Evolutionary conservation across 1,140 invertebrate genomes (phyloP), one percentile per base, ranked within the genome.

Genomic region (Nasonia vitripennis): DNA sequence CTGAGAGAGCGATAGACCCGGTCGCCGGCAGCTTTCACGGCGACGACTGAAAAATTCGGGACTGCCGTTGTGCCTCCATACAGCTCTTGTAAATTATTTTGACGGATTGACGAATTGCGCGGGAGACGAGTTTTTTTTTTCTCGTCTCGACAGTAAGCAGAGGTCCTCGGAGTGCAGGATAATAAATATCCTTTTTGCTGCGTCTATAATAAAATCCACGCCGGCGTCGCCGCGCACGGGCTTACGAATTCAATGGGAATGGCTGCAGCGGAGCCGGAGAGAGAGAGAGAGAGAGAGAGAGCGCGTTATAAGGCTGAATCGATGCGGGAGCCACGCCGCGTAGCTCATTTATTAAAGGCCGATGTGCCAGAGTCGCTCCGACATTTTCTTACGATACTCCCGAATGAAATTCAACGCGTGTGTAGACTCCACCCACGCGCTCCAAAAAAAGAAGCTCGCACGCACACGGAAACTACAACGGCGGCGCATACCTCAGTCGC

Each of bases 1-100:
- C 83, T 84, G 83, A 27, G 67, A 27, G 27, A 51, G 62, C 48
- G 55, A 41, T 75, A 73, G 12, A 84, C 45, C 27, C 5, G 48
- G 34, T 14, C 37, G 2, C 11, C 31, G 23, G 70, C 27, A 27
- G 80, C 55, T 62, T 62, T 62, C 55, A 62, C 55, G 6, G 17
- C 4, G 55, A n/a, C 55, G 17, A n/a, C 6, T 62, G 17, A 6
- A 62, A 62, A 62, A 20, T n/a, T 62, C 20, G 55, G 6, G 20
- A 3, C 6, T 31, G 68, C 11, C 20, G 73, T 20, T 75, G 20
- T 45, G 3, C 17, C 2, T 34, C 71, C 31, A 12, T 9, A 45
- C 0, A 45, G 73, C 37, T 31, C 48, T 67, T 34, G 77, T 78
- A 78, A 78, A 78, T 67, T 31, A 78, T 67, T 55, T 51, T 67